A percentile compares a stretch with the other conserved stretches of the same genome.
phyloP scores from a whole-genome alignment of 2,888 invertebrate genomes.

The Leptarthrus brevirostris region DNA sequence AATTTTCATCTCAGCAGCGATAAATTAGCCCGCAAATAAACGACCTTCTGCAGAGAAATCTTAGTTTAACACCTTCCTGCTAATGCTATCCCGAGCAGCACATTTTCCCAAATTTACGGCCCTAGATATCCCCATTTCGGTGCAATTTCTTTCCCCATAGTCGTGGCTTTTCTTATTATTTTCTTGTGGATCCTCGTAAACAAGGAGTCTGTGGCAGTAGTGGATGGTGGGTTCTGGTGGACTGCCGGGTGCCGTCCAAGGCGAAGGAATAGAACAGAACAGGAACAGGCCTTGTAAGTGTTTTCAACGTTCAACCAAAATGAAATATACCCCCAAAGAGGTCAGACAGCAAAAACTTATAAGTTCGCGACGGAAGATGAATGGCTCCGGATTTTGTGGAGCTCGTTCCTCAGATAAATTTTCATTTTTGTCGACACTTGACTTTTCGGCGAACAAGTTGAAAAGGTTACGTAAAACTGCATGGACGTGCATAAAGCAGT shows the following conservation, averaged over 20 bases:
- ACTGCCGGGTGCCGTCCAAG: not conserved
- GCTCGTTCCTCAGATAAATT: conserved; percentile 49
- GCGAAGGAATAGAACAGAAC: not conserved
- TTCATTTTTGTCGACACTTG: conserved; percentile 51
- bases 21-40: conserved; percentile 31
- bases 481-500: conserved; percentile 30
- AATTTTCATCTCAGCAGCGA: conserved; percentile 25
- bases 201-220: conserved; percentile 28
- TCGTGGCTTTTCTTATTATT: conserved; percentile 43
- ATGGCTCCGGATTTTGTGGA: conserved; percentile 40
- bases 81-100: conserved; percentile 38
- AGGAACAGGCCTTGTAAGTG: conserved; percentile 36
- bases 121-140: conserved; percentile 27
- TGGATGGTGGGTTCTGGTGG: conserved; percentile 14
- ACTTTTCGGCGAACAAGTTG: conserved; percentile 42
- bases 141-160: conserved; percentile 30
- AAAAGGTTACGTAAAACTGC: conserved; percentile 34
- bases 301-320: conserved; percentile 40
- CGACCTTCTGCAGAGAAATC: conserved; percentile 37
- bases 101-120: conserved; percentile 37
- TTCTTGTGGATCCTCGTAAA: conserved; percentile 42
- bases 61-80: conserved; percentile 43
- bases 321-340: conserved; percentile 31
- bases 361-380: conserved; percentile 42
- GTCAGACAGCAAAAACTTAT: conserved; percentile 44